These are phyloP conservation scores for Felis chaus DNA, from an alignment of 2,113 vertebrate species.

Conservation along the genomic window DNA sequence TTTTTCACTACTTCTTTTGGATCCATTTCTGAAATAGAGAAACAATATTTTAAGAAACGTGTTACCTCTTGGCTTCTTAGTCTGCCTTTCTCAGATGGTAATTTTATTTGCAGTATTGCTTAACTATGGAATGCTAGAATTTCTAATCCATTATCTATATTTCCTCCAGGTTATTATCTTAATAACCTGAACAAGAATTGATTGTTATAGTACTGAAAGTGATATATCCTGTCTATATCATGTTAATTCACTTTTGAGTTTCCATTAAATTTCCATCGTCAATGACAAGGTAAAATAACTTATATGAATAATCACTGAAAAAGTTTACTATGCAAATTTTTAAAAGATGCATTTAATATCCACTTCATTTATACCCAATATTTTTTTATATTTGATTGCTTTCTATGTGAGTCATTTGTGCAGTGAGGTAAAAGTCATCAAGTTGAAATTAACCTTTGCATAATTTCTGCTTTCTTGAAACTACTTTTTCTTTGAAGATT, in stretches of 20 bases:
- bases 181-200: conserved; percentile 15
- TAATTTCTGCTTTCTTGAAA: conserved; percentile 28
- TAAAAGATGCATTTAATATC: neutral
- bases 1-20: neutral
- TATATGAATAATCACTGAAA: conserved; percentile 3
- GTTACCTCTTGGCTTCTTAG: neutral
- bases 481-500: conserved; percentile 26
- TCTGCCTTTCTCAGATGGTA: neutral
- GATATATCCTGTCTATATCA: neutral
- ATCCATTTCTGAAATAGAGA: neutral
- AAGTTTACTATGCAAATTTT: neutral
- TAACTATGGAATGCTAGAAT: neutral
- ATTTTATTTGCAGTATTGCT: conserved; percentile 26
- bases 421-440: neutral
- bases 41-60: conserved; percentile 23
- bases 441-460: conserved; percentile 32
- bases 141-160: neutral
- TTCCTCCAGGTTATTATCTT: conserved; percentile 33
- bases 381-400: conserved; percentile 32
- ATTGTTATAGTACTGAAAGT: neutral
- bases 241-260: conserved; percentile 39
- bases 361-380: conserved; percentile 2
- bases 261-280: neutral
- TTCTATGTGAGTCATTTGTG: conserved; percentile 17
- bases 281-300: conserved; percentile 19